These are phyloP conservation scores for Chauna torquata DNA, from an alignment of 2,113 vertebrate species.

Conservation along the genomic window DNA sequence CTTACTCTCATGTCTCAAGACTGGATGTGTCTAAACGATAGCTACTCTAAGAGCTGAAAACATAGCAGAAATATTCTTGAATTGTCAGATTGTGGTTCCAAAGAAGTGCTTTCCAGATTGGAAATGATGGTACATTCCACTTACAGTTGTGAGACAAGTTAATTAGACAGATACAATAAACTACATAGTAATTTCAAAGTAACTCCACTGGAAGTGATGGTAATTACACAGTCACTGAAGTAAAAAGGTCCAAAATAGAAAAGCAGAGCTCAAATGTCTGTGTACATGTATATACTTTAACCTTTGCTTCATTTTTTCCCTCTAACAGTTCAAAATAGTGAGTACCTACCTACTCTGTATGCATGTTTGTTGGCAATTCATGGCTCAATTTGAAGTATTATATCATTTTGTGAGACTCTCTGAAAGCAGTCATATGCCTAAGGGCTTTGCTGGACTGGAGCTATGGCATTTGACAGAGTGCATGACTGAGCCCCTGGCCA, in stretches of 20 bases:
- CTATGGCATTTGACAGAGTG: neutral
- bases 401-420: neutral
- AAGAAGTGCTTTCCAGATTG: slow-evolving; percentile 20
- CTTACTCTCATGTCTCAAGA: neutral
- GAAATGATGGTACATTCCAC: slow-evolving; percentile 64
- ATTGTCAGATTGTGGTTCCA: neutral
- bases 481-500: neutral
- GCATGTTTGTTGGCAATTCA: neutral
- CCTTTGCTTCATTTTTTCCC: neutral
- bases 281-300: neutral
- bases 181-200: slow-evolving; percentile 59
- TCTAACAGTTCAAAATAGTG: neutral
- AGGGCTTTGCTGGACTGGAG: neutral
- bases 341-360: neutral
- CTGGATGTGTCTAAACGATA: neutral
- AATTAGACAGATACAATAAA: slow-evolving; percentile 73
- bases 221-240: slow-evolving; percentile 52
- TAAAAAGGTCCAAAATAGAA: slow-evolving; percentile 51
- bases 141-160: slow-evolving; percentile 66
- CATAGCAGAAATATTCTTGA: slow-evolving; percentile 7
- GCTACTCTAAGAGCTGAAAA: slow-evolving; percentile 1
- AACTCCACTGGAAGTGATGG: slow-evolving; percentile 47
- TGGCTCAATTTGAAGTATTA: neutral
- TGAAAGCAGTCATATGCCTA: neutral
- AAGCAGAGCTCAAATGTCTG: neutral